phyloP scores from a whole-genome alignment of 1,140 invertebrate species.

The Musca domestica region DNA sequence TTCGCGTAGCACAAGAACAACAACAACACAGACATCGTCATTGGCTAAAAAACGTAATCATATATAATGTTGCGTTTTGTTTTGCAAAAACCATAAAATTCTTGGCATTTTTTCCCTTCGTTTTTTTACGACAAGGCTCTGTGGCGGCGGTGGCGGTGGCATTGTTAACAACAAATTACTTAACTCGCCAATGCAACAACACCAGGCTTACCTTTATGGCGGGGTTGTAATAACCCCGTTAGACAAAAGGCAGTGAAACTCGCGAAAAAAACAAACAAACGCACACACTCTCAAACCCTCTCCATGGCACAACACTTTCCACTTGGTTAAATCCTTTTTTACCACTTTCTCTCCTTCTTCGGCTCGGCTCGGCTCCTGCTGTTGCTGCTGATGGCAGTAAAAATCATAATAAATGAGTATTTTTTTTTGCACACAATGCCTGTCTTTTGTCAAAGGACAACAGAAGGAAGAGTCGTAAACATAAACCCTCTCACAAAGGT shows the following conservation, averaged over 20 bases:
- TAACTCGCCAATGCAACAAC: slow-evolving; percentile 5
- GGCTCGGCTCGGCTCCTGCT: not conserved
- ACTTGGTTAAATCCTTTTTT: slow-evolving; percentile 19
- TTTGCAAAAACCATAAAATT: slow-evolving; percentile 23
- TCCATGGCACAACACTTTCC: not conserved
- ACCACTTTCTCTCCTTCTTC: slow-evolving; percentile 17
- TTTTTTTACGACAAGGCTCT: too few species aligned
- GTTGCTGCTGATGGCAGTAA: not conserved
- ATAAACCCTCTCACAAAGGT: not conserved
- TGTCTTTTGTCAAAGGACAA: slow-evolving; percentile 2
- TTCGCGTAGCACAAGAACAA: slow-evolving; percentile 6
- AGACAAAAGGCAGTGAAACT: too few species aligned
- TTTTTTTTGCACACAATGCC: not conserved
- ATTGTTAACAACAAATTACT: slow-evolving; percentile 6
- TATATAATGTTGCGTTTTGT: slow-evolving; percentile 23
- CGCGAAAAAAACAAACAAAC: too few species aligned
- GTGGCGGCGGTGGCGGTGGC: not conserved
- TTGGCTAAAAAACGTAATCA: slow-evolving; percentile 12
- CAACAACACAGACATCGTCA: not conserved
- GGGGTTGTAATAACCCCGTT: not conserved
- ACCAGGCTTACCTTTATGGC: slow-evolving; percentile 2
- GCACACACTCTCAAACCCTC: too few species aligned
- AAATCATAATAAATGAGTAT: slow-evolving; percentile 10
- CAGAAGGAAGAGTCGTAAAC: not conserved
- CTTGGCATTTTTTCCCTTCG: not conserved